A percentile compares a stretch with the other conserved stretches of the same genome.
Conservation (phyloP, 1,140 invertebrate species). For the Batillaria attramentaria region DNA sequence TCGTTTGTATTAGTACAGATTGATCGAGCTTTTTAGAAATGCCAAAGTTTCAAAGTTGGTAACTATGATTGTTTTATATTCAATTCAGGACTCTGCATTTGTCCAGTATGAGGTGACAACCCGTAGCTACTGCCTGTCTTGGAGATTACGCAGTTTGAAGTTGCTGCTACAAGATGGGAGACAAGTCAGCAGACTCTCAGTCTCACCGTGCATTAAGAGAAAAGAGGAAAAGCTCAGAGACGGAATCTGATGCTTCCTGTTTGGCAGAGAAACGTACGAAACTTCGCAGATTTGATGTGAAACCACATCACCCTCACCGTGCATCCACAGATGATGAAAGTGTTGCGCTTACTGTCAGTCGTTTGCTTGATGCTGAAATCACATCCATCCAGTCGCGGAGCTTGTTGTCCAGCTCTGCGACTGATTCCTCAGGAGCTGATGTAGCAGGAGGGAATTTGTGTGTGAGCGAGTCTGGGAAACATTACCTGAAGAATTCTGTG, state of each 20-base stretch:
- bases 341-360: background rate
- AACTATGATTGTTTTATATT: too few relatives aligned
- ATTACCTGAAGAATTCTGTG: background rate
- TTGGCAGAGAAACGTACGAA: background rate
- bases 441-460: background rate
- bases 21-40: too few relatives aligned
- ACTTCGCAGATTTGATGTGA: constrained; percentile 23
- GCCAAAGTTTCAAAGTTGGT: too few relatives aligned
- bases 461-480: background rate
- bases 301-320: background rate
- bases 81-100: too few relatives aligned
- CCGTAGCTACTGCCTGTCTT: background rate
- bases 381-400: background rate
- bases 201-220: background rate
- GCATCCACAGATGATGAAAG: background rate
- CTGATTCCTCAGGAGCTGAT: background rate
- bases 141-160: too few relatives aligned
- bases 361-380: background rate
- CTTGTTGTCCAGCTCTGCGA: background rate
- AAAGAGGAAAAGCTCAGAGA: background rate
- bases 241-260: too few relatives aligned
- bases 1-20: too few relatives aligned
- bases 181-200: constrained; percentile 1
- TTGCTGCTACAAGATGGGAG: too few relatives aligned
- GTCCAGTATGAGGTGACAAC: background rate